Base-by-base conservation (phyloP, 2,113 vertebrate genomes). In the Leptosomus discolor region DNA sequence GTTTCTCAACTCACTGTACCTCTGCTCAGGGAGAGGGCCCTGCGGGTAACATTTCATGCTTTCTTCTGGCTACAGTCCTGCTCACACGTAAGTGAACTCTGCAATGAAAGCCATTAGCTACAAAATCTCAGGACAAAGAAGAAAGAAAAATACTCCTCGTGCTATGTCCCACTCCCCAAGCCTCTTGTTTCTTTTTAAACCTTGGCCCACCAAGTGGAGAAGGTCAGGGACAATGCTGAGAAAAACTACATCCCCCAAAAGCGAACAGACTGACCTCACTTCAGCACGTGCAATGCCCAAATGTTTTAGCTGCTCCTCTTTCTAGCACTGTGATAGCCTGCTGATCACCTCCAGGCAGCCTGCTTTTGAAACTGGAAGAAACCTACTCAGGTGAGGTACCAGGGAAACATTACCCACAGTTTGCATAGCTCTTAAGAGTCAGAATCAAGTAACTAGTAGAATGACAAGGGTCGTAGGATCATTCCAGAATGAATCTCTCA, bases 61-160 rank as follows among this genome's bases (percentile, higher is more conserved):
- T 70, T 43, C 76, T 80, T 84, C 89, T 86, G 86, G 41, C 76
- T 90, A 65, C 64, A 65, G 30, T 13, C 68, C 83, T 95, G 80
- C 91, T 92, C 67, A 34, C 71, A 45, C 11, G 3, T 21, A 69
- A 74, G 54, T 0, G 1, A 92, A 65, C 46, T 75, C 80, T 83
- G 61, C 85, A 85, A 73, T 12, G 10, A 88, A 94, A 95, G 54
- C 53, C 43, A 79, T 48, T 18, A 85, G 70, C 88, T 92, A 58
- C 67, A 93, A 77, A 57, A 70, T 12, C n/a, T 70, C 83, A 75
- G 63, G 11, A 70, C 26, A 92, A 64, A 48, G n/a, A 51, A 39
- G n/a, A 56, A 86, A 83, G 29, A 51, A 53, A 56, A 77, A 30
- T 22, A 57, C 11, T 15, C 27, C 46, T 6, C 2, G 1, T 74